phyloP scores from a whole-genome alignment of 2,113 vertebrate genomes.

The Cairina moschata region DNA sequence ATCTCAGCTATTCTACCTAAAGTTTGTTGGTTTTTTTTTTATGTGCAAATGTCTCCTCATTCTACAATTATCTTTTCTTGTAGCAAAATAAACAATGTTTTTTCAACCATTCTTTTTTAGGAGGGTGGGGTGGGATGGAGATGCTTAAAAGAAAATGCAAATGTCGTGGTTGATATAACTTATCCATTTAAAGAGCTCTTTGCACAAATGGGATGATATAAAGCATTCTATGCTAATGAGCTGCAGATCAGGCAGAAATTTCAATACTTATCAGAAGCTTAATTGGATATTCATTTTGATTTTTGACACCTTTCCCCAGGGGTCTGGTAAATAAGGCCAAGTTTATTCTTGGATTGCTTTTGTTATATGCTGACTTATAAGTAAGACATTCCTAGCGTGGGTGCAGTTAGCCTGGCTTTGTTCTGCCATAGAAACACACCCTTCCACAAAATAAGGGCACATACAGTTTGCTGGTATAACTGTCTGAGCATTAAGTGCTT shows the following conservation, averaged over 20 bases:
- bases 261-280: background rate
- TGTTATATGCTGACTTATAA: background rate
- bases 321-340: background rate
- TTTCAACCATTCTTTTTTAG: background rate
- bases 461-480: background rate
- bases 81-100: background rate
- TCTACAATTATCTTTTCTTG: background rate
- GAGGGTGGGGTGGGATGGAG: background rate
- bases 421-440: background rate
- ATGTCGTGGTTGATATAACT: background rate
- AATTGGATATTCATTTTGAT: slow-evolving; percentile 8
- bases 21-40: background rate
- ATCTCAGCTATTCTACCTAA: background rate
- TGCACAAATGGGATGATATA: background rate
- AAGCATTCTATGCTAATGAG: background rate
- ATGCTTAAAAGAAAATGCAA: background rate
- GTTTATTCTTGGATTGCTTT: background rate
- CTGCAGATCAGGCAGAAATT: slow-evolving; percentile 3
- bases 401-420: background rate
- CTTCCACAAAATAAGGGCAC: background rate
- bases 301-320: background rate
- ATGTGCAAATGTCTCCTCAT: background rate
- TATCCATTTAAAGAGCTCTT: background rate
- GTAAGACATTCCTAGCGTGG: background rate
- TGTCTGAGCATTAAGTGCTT: background rate